A percentile compares a stretch with the other conserved stretches of the same genome.
These are phyloP conservation scores for Chaetophractus vellerosus DNA, from an alignment of 2,797 vertebrate species.

Conservation along the genomic window DNA sequence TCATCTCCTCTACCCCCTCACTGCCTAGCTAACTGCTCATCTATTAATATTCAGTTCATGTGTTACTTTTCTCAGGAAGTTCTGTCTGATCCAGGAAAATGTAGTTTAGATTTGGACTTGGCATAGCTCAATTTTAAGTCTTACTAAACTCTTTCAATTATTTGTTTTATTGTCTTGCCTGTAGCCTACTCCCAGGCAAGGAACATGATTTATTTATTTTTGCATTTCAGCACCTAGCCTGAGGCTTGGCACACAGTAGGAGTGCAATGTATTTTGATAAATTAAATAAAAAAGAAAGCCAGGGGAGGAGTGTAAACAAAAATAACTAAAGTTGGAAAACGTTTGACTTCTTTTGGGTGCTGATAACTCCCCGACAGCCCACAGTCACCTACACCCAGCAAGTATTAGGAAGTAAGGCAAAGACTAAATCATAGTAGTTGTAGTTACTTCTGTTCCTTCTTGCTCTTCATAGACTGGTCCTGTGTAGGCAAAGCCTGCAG, in stretches of 20 bases:
- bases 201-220: constrained; percentile 26
- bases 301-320: background rate
- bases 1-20: background rate
- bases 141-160: background rate
- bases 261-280: background rate
- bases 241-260: background rate
- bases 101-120: background rate
- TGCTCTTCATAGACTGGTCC: background rate
- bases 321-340: background rate
- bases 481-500: background rate
- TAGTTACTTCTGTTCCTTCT: background rate
- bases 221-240: background rate
- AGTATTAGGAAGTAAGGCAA: constrained; percentile 37
- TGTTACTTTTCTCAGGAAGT: background rate
- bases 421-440: background rate
- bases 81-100: background rate
- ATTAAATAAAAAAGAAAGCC: background rate
- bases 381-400: background rate
- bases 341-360: background rate
- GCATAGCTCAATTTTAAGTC: background rate
- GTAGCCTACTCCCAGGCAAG: background rate
- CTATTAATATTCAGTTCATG: background rate
- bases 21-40: background rate
- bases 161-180: background rate
- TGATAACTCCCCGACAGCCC: background rate